Conservation (phyloP, 2,888 invertebrate genomes). For the Malthinus flaveolus region DNA sequence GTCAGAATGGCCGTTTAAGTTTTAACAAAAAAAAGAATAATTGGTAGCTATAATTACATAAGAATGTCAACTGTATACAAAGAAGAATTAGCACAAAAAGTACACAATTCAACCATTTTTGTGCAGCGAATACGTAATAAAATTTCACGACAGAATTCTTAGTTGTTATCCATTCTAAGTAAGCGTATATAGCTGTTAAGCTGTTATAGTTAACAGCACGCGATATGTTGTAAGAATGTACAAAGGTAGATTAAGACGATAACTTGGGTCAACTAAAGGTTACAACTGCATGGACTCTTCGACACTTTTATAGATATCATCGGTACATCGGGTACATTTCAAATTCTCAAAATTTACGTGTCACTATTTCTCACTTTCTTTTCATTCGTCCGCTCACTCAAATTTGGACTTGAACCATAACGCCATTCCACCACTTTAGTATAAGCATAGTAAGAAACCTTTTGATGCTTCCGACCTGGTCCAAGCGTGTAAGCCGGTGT, state of each 20-base stretch:
- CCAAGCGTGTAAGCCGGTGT: too few species aligned
- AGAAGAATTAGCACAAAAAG: conserved; percentile 37
- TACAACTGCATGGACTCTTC: conserved; percentile 28
- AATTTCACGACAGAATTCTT: conserved; percentile 41
- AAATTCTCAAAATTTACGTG: conserved; percentile 25
- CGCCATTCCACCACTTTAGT: too few species aligned
- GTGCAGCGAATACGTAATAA: conserved; percentile 38
- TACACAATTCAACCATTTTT: conserved; percentile 37
- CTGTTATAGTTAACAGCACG: conserved; percentile 35
- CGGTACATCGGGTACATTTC: conserved; percentile 17
- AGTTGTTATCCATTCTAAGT: conserved; percentile 39
- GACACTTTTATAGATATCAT: conserved; percentile 28
- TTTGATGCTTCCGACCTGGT: too few species aligned
- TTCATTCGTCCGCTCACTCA: not conserved
- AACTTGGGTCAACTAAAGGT: conserved; percentile 29
- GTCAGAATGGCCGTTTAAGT: conserved; percentile 25
- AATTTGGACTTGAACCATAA: too few species aligned
- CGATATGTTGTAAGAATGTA: conserved; percentile 37
- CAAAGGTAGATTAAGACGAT: conserved; percentile 26
- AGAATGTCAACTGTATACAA: conserved; percentile 36
- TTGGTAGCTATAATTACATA: conserved; percentile 38
- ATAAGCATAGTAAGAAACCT: too few species aligned
- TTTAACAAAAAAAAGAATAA: conserved; percentile 37
- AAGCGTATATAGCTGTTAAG: conserved; percentile 37
- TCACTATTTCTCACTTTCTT: not conserved